Conservation (phyloP, 1,140 invertebrate species). For the Eriosoma lanigerum region DNA sequence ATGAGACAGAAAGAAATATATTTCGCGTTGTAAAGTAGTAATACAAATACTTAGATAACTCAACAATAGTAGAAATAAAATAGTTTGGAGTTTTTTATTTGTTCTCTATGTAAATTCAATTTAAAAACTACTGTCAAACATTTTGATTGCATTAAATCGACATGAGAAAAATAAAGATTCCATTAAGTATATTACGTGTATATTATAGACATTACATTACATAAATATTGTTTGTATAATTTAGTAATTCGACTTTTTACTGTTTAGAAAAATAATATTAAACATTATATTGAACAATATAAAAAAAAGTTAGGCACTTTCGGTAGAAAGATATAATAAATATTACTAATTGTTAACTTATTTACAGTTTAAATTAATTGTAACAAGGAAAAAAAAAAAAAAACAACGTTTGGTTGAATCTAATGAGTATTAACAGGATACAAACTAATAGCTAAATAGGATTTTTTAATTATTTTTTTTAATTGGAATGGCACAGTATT, state of each 20-base stretch:
- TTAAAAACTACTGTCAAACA: neutral
- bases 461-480: neutral
- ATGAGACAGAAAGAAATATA: neutral
- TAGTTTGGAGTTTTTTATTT: neutral
- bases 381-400: neutral
- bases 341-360: neutral
- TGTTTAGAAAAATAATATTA: conserved; percentile 35
- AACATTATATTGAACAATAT: neutral
- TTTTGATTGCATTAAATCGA: neutral
- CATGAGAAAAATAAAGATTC: neutral
- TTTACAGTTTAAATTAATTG: neutral
- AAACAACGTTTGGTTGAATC: neutral
- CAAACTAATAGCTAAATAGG: conserved; percentile 22
- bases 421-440: neutral
- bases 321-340: neutral
- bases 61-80: no score
- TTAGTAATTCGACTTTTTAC: conserved; percentile 36
- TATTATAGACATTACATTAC: neutral
- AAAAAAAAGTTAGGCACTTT: conserved; percentile 32
- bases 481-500: conserved; percentile 36
- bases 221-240: conserved; percentile 15
- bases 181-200: neutral
- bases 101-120: neutral
- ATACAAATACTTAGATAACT: neutral
- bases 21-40: neutral